phyloP scores from a whole-genome alignment of 1,140 invertebrate genomes.

The Drosophila gunungcola region DNA sequence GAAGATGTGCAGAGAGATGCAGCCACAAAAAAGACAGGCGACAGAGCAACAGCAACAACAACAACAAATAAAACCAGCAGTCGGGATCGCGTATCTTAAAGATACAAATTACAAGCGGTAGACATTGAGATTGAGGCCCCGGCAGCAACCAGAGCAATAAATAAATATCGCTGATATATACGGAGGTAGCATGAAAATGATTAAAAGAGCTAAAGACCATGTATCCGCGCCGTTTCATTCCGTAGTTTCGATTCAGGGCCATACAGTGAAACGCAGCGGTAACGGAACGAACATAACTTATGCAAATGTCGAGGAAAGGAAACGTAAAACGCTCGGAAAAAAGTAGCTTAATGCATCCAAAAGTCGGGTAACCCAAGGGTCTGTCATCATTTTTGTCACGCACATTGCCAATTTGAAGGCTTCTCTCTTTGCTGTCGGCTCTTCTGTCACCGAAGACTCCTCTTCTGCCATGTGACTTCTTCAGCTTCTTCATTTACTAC shows the following conservation, averaged over 20 bases:
- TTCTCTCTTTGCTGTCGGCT: constrained; percentile 36
- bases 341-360: constrained; percentile 25
- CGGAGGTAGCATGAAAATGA: constrained; percentile 76
- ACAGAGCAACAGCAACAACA: constrained; percentile 12
- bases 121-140: constrained; percentile 79
- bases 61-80: constrained; percentile 47
- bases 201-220: constrained; percentile 82
- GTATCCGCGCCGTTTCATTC: constrained; percentile 36
- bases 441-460: constrained; percentile 23
- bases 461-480: constrained; percentile 28
- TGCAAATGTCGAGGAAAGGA: constrained; percentile 40
- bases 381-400: constrained; percentile 82
- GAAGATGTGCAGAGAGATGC: constrained; percentile 63
- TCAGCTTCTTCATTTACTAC: constrained; percentile 40
- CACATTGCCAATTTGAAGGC: constrained; percentile 68
- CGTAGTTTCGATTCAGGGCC: constrained; percentile 59
- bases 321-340: constrained; percentile 7
- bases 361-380: background rate
- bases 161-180: constrained; percentile 64
- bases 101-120: constrained; percentile 80
- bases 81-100: constrained; percentile 72
- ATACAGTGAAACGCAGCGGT: constrained; percentile 40
- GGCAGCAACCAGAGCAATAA: constrained; percentile 61
- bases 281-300: constrained; percentile 30
- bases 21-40: constrained; percentile 27